Percentiles rank a stretch among this genome's conserved stretches.
Conservation (phyloP, 2,113 vertebrate species). For the Pelmatolapia mariae region DNA sequence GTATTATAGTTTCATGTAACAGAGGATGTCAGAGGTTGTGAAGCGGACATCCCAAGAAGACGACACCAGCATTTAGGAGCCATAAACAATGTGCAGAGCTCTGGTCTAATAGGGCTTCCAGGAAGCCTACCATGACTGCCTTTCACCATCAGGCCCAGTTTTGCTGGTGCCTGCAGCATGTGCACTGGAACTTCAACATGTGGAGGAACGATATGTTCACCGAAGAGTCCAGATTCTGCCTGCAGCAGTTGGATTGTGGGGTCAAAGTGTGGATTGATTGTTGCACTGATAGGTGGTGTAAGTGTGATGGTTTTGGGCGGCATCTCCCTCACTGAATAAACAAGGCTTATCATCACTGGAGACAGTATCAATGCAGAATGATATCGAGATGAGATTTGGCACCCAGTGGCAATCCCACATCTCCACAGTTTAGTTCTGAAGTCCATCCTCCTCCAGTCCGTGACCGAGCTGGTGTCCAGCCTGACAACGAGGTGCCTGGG, state of each 20-base stretch:
- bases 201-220: background rate
- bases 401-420: background rate
- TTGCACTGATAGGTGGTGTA: background rate
- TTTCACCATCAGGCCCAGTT: background rate
- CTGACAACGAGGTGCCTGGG: background rate
- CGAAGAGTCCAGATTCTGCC: background rate
- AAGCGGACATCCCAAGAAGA: background rate
- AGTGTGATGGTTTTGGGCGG: background rate
- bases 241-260: background rate
- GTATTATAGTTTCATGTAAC: background rate
- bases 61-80: background rate
- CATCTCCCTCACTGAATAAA: background rate
- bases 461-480: background rate
- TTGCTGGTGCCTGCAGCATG: background rate
- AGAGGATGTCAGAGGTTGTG: background rate
- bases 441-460: background rate
- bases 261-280: background rate
- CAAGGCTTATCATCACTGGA: background rate
- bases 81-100: background rate
- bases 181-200: background rate
- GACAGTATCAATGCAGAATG: background rate
- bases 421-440: background rate
- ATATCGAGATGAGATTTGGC: background rate
- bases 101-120: background rate
- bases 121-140: background rate